Evolutionary conservation across 2,797 vertebrate species (phyloP), one percentile per base, ranked within the genome.

Genomic region (Enteromius afrohamiltoni): DNA sequence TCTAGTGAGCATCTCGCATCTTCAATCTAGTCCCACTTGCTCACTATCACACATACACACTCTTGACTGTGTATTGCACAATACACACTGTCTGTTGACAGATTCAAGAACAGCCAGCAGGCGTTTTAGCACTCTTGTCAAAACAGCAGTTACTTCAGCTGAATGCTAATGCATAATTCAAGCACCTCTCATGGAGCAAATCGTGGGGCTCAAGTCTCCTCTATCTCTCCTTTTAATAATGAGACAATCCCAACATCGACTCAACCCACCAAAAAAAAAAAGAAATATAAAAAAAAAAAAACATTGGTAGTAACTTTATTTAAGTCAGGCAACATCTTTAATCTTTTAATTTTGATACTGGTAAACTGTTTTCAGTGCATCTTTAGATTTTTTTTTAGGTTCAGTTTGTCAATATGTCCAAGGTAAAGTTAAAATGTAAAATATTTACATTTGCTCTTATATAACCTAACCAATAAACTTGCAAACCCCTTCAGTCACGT

Each of bases 81-180:
- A 69, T 78, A 60, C 49, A 75, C 34, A 64, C 62, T 11, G 40
- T 62, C 79, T 81, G 58, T 64, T 80, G 67, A 58, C 67, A 85
- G 69, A 76, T 80, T 80, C 73, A 68, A 69, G 71, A 31, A 81
- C 42, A 68, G 79, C 79, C 79, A 62, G 79, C 53, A 73, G 78
- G 80, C 69, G 10, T 82, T 82, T 82, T 75, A 75, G 60, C 71
- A 53, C 71, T 26, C 80, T 75, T 82, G 80, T 82, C 80, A 82
- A 65, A 75, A 82, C 70, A 64, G 70, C 60, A 75, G 79, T 67
- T 75, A 82, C 80, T 75, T 74, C 70, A 65, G 71, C 80, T 82
- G 80, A 82, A 82, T 75, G 71, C 31, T 82, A 65, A 82, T 82
- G 51, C 71, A 75, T 67, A 75, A 82, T 82, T 82, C 71, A 82